Base-by-base conservation (phyloP, 2,888 invertebrate species). In the Pristionchus mayeri region DNA sequence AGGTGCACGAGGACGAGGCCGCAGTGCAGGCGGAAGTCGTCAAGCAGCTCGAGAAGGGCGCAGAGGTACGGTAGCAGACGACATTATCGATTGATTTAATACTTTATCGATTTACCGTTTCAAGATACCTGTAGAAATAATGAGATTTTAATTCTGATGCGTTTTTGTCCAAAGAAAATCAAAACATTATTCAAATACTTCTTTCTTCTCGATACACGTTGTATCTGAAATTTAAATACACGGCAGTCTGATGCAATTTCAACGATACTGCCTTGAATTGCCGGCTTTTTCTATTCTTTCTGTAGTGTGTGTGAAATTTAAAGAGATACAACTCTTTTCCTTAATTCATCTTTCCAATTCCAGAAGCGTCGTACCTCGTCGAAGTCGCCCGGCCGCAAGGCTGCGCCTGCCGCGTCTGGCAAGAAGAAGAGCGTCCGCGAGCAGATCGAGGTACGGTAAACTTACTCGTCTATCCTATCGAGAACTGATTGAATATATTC, bases 1-100 rank as follows among this genome's bases (percentile, higher is more conserved):
- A 90, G 76, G 87, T 87, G 37, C 86, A 91, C 86, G 89, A 89
- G 24, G 82, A 71, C n/a, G 76, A 81, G 27, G 79, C 63, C 9
- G 84, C 67, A 37, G 86, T 50, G 48, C 40, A 82, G 27, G 57
- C 54, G 9, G 80, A 80, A n/a, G 44, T 57, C 44, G 80, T 80
- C 18, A 34, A 52, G 37, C 80, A 85, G 37, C 79, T 60, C 44
- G 78, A 79, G 37, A 79, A 80, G 34, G 54, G 60, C 18, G 60
- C 24, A 24, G 44, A 48, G 76, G 44, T 76, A 76, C 76, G 44
- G 76, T 48, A 27, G 48, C 6, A 7, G 27, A 24, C 6, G 76
- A 2, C 16, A 24, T 76, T 76, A 48, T 16, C 13, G 18, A 63
- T 57, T 57, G 60, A 63, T 9, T 7, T n/a, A n/a, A n/a, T n/a